Evolutionary conservation across 2,113 vertebrate genomes (phyloP).

Genomic region (Nothobranchius furzeri): DNA sequence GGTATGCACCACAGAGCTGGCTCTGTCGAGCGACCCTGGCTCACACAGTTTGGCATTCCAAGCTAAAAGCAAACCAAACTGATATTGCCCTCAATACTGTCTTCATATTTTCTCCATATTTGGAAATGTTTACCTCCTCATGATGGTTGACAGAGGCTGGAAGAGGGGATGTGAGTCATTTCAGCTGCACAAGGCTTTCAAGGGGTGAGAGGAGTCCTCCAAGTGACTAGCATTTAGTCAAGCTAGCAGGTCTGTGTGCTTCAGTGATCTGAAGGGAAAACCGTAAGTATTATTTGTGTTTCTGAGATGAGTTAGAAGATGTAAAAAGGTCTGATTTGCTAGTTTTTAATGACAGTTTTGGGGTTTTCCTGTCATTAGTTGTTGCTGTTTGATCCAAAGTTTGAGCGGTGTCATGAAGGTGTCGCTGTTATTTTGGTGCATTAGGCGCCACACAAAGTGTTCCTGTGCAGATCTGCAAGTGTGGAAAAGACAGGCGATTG

Average conservation of each 20-base stretch:
- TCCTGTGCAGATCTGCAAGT: conserved; percentile 8
- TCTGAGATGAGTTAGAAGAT: conserved; percentile 9
- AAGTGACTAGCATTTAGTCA: conserved; percentile 60
- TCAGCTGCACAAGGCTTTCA: conserved; percentile 72
- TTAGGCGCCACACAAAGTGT: conserved; percentile 9
- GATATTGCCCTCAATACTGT: conserved; percentile 87
- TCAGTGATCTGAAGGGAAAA: conserved; percentile 48
- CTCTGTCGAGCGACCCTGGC: conserved; percentile 73
- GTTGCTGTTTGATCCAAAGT: conserved; percentile 3
- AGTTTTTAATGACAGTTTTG: no score
- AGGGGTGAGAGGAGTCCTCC: conserved; percentile 61
- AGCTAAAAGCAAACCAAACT: conserved; percentile 82
- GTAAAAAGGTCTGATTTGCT: conserved; percentile 4
- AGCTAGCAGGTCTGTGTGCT: conserved; percentile 33
- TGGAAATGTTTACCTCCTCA: conserved; percentile 99
- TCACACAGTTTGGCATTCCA: conserved; percentile 79
- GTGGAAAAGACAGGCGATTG: conserved; percentile 2
- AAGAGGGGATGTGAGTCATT: conserved; percentile 81
- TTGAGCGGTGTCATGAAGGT: conserved; percentile 6
- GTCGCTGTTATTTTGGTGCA: conserved; percentile 21
- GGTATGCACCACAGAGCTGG: conserved; percentile 74
- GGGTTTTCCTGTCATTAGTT: background rate
- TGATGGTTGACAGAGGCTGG: conserved; percentile 87
- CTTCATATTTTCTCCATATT: conserved; percentile 94
- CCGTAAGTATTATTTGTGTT: conserved; percentile 75